Percentiles rank a stretch among this genome's conserved stretches.
phyloP scores from a whole-genome alignment of 1,140 invertebrate genomes.

The Contarinia nasturtii region DNA sequence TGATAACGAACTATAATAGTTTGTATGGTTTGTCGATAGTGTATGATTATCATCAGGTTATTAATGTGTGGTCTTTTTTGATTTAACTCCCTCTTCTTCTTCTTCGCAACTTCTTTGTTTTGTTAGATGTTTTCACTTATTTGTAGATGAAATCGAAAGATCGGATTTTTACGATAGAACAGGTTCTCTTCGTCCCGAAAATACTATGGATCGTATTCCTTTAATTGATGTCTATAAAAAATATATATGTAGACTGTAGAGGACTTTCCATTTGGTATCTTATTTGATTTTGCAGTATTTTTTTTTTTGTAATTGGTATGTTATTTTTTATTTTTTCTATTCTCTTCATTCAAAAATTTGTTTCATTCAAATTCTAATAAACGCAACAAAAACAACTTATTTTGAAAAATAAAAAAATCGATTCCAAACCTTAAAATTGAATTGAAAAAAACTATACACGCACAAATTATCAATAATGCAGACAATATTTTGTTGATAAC shows the following conservation, averaged over 20 bases:
- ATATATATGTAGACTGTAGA: no score
- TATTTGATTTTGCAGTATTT: neutral
- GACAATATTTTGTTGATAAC: neutral
- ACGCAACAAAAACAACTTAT: neutral
- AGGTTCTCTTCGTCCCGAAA: constrained; percentile 51
- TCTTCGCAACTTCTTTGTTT: no score
- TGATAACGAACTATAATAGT: no score
- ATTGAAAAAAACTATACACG: neutral
- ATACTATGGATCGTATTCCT: constrained; percentile 70
- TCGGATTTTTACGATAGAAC: constrained; percentile 22
- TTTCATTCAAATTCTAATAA: neutral
- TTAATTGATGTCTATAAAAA: constrained; percentile 64
- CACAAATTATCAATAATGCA: neutral
- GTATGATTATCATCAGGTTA: no score
- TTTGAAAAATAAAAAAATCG: neutral
- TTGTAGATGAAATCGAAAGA: no score
- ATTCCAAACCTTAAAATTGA: neutral
- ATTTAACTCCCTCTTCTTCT: no score
- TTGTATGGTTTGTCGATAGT: no score
- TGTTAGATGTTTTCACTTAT: no score
- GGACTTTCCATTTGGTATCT: neutral
- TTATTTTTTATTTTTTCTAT: neutral
- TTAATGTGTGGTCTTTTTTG: no score
- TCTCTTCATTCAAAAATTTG: neutral
- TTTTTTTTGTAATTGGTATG: neutral